Evolutionary conservation across 2,888 invertebrate genomes (phyloP).

Genomic region (Pecten maximus): DNA sequence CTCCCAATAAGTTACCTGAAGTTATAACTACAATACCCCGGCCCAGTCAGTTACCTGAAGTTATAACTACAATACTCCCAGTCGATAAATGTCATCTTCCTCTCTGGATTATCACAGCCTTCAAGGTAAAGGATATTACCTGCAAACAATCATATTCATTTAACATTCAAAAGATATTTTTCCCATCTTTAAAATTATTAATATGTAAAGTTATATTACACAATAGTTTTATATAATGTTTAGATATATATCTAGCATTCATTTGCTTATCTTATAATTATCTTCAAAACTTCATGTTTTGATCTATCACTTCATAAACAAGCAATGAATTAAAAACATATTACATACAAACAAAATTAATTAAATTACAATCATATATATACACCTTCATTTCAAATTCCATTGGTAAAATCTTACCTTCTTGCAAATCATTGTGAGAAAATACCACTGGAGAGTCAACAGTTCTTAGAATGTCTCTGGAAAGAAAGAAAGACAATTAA

Average conservation of each 20-base stretch:
- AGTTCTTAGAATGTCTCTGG: conserved; percentile 83
- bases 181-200: too few relatives aligned
- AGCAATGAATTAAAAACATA: too few relatives aligned
- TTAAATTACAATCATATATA: conserved; percentile 18
- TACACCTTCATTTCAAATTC: too few relatives aligned
- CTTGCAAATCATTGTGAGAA: conserved; percentile 97
- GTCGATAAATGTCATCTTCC: conserved; percentile 79
- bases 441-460: conserved; percentile 92
- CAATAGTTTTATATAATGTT: too few relatives aligned
- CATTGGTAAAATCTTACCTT: conserved; percentile 86
- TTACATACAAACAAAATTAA: too few relatives aligned
- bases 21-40: conserved; percentile 81
- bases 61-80: conserved; percentile 70
- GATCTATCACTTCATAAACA: too few relatives aligned
- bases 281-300: too few relatives aligned
- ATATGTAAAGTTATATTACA: too few relatives aligned
- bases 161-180: too few relatives aligned
- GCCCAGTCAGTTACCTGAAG: neutral
- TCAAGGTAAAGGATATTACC: conserved; percentile 79
- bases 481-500: conserved; percentile 56
- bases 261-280: too few relatives aligned
- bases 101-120: conserved; percentile 57
- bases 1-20: conserved; percentile 74
- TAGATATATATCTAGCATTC: too few relatives aligned
- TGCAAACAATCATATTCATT: conserved; percentile 62